A percentile compares a stretch with the other conserved stretches of the same genome.
phyloP scores from a whole-genome alignment of 2,888 invertebrate species.

The Caenorhabditis auriculariae region DNA sequence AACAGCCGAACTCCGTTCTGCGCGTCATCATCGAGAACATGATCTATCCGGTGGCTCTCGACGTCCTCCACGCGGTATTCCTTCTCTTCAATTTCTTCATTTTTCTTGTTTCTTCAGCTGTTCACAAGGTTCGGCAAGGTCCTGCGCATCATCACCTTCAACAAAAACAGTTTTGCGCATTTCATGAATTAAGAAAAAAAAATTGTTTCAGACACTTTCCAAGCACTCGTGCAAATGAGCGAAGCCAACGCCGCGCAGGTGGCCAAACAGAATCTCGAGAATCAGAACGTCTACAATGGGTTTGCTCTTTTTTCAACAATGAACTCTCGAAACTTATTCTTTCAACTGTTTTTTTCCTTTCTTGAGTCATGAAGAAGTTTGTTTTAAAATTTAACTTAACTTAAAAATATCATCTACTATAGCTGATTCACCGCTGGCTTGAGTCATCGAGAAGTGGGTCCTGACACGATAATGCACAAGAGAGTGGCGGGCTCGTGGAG shows the following conservation, averaged over 20 bases:
- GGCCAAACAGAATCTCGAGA: conserved; percentile 94
- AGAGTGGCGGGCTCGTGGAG: too few species aligned
- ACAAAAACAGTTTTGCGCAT: conserved; percentile 85
- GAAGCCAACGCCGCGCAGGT: conserved; percentile 94
- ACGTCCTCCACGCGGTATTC: conserved; percentile 84
- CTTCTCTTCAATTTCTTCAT: not conserved
- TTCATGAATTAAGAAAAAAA: not conserved
- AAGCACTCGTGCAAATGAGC: conserved; percentile 97
- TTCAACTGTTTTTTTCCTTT: too few species aligned
- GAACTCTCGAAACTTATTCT: too few species aligned
- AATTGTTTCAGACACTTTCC: conserved; percentile 79
- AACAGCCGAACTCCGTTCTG: conserved; percentile 75
- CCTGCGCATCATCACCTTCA: conserved; percentile 98
- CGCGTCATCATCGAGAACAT: conserved; percentile 98
- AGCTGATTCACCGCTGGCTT: too few species aligned
- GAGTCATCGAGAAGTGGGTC: too few species aligned
- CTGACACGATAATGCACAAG: too few species aligned
- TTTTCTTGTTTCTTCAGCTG: conserved; percentile 71
- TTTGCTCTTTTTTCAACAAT: too few species aligned
- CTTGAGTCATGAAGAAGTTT: too few species aligned
- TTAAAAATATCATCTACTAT: too few species aligned
- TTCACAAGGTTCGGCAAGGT: conserved; percentile 98
- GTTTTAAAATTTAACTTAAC: too few species aligned
- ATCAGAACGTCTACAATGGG: conserved; percentile 87
- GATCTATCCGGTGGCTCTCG: conserved; percentile 95